Evolutionary conservation across 2,888 invertebrate genomes (phyloP), one percentile per base, ranked within the genome.

Genomic region (Megastigmus dorsalis): DNA sequence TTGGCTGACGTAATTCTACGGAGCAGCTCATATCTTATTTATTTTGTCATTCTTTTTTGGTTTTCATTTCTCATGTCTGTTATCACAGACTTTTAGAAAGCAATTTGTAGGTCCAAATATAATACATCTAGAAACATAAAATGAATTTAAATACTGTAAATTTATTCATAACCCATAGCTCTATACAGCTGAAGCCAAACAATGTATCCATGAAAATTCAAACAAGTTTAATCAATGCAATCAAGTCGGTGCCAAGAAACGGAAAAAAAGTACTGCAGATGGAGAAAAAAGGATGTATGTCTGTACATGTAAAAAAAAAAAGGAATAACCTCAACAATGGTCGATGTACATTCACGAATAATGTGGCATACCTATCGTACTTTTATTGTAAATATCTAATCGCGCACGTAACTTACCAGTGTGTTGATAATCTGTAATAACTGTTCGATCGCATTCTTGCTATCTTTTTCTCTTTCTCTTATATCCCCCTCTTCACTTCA

Each of bases 1-100:
- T 84, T 65, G 85, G 84, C 79, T 87, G 87, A 76, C 86, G 82
- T 76, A 87, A 79, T 80, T 88, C 87, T 57, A 87, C 86, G 30
- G 86, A 84, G 76, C 86, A 86, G 82, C 86, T 88, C 87, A 87
- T 88, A 43, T 28, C 50, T 66, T n/a, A n/a, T 18, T 73, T 69
- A 76, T 50, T 66, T 33, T 63, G 13, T 68, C 45, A 77, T 70
- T 65, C 28, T 30, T 70, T 79, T 80, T 82, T 67, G 70, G n/a
- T 77, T 78, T 77, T 82, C 77, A 63, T 77, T 62, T 65, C 43
- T 63, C 5, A 67, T 20, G 5, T 60, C 55, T 75, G 57, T 63
- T 63, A 78, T 65, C 71, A n/a, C 69, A 69, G 68, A 70, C 69
- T n/a, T n/a, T n/a, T 45, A 60, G 26, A 45, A 41, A 20, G 15